phyloP scores from a whole-genome alignment of 2,797 vertebrate genomes.

The Petrocephalus sullivani region DNA sequence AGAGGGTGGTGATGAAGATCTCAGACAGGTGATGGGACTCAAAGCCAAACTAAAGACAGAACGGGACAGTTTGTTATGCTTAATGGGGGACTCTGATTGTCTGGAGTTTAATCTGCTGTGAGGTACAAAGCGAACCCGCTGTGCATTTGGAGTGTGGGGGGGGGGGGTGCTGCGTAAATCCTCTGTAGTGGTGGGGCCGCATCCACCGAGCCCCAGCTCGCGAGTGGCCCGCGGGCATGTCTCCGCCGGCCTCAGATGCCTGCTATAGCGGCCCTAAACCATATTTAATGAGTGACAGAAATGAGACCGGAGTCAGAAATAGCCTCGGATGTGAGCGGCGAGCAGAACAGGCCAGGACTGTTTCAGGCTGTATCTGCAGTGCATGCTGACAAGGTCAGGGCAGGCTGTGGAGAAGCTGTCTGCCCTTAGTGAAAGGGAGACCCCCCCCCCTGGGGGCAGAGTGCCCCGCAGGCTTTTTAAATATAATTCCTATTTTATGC shows the following conservation, averaged over 20 bases:
- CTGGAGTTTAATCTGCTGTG: background rate
- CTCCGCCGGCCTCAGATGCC: background rate
- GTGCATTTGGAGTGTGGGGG: background rate
- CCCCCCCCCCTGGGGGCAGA: background rate
- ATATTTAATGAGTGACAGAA: background rate
- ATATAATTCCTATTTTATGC: background rate
- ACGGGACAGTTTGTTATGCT: background rate
- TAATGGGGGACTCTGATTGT: background rate
- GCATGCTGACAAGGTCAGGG: background rate
- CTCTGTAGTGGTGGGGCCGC: background rate
- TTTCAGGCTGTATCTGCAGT: background rate
- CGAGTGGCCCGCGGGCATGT: background rate
- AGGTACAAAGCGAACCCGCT: background rate
- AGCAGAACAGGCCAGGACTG: background rate
- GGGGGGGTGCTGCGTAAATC: background rate
- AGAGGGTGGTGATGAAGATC: background rate
- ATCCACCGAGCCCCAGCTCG: background rate
- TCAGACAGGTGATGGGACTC: background rate
- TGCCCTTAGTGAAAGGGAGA: background rate
- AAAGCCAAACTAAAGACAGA: background rate
- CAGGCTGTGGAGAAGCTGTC: background rate
- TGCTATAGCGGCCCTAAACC: background rate
- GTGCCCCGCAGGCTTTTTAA: background rate
- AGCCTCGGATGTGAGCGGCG: background rate
- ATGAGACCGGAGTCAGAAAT: background rate